Base-by-base conservation (phyloP, 2,113 vertebrate genomes). In the Oreochromis aureus region DNA sequence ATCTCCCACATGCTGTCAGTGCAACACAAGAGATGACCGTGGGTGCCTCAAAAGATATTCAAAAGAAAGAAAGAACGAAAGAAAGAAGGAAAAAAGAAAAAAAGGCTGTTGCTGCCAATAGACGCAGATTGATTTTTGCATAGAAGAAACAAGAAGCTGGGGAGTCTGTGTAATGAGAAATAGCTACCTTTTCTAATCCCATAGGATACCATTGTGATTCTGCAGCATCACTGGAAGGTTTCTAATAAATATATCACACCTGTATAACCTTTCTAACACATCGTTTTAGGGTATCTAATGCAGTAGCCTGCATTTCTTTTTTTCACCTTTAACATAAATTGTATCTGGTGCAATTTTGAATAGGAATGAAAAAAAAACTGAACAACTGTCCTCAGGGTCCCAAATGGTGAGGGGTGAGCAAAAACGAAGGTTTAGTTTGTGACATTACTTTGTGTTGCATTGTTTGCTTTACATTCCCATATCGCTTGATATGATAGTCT, bases 1-100 rank as follows among this genome's bases (percentile, higher is more conserved):
- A 61, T 88, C 91, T 92, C 91, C 92, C 93, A 91, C 91, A 81
- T 89, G 88, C 89, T 93, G 92, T 93, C 93, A 93, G 84, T 44
- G 87, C 78, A 88, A 92, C 89, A 91, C 89, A 93, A 94, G 89
- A 87, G 86, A 89, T 86, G 94, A 82, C 91, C 89, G 84, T 93
- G 89, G 89, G 76, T 87, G 87, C 80, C 81, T 92, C 69, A 91
- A 91, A 85, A 91, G 76, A 91, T 51, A 80, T 87, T 89, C 10
- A 55, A 15, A 41, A 63, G 46, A 78, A 13, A 48, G 55, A 88
- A 54, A 82, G 83, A 86, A 84, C 41, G 44, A 51, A 76, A 32
- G 71, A 13, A 61, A 18, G 30, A 27, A 30, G 3, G 39, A 88
- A 86, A 87, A 89, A 27, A 5, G 2, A 16, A 27, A 44, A 58